Evolutionary conservation across 1,140 invertebrate species (phyloP).

Genomic region (Colletes latitarsis): DNA sequence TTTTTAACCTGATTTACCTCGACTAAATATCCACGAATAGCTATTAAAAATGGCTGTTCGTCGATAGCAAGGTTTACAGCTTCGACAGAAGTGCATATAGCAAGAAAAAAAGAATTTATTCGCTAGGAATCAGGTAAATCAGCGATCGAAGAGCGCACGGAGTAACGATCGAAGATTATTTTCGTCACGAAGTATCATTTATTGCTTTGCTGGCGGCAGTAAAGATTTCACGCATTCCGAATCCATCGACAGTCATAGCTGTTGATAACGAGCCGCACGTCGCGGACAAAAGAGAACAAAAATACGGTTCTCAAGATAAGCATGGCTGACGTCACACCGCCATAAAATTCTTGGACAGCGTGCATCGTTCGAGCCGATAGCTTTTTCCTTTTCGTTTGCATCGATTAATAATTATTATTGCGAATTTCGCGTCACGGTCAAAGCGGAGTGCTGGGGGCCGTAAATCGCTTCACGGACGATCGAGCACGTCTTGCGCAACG

Average conservation of each 20-base stretch:
- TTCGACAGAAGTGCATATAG: neutral
- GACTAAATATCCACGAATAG: no score
- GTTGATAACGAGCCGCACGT: conserved; percentile 38
- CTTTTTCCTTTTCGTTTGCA: neutral
- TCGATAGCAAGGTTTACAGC: no score
- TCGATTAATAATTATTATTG: conserved; percentile 33
- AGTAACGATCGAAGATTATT: conserved; percentile 58
- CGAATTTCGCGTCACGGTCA: neutral
- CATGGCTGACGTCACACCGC: conserved; percentile 40
- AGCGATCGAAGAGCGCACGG: neutral
- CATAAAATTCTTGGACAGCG: conserved; percentile 17
- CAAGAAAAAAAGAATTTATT: neutral
- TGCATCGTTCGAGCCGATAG: conserved; percentile 11
- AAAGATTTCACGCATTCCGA: conserved; percentile 60
- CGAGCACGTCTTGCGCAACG: neutral
- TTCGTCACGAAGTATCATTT: conserved; percentile 58
- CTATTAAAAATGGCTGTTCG: no score
- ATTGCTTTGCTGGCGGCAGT: conserved; percentile 44
- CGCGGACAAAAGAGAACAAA: conserved; percentile 5
- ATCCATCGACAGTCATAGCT: conserved; percentile 43
- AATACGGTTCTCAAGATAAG: conserved; percentile 40
- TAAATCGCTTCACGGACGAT: conserved; percentile 12
- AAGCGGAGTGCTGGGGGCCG: neutral
- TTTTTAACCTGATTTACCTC: no score
- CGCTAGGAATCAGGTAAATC: neutral